Conservation (phyloP, 2,113 vertebrate species). For the Oplegnathus fasciatus region DNA sequence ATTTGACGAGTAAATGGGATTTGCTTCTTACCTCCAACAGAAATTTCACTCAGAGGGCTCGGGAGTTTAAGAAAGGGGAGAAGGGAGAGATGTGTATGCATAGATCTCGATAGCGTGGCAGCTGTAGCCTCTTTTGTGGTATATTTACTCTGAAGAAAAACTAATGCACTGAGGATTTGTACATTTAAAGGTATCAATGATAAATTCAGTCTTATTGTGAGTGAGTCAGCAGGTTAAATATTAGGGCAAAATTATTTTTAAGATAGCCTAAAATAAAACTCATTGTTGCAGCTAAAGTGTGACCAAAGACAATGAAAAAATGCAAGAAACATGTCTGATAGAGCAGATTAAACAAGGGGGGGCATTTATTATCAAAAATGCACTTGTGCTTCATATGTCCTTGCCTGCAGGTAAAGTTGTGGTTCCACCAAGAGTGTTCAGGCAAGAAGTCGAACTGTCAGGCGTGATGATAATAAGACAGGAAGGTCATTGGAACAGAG, state of each 20-base stretch:
- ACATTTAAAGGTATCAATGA: neutral
- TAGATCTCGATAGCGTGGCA: neutral
- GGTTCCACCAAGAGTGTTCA: conserved; percentile 3
- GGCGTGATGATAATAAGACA: conserved; percentile 27
- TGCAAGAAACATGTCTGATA: neutral
- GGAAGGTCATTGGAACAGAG: conserved; percentile 50
- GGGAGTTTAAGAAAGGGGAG: conserved; percentile 15
- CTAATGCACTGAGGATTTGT: neutral
- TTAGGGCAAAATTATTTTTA: neutral
- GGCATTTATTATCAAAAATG: neutral
- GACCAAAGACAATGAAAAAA: neutral
- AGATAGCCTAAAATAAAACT: neutral
- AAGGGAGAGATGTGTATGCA: neutral
- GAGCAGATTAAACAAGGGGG: neutral
- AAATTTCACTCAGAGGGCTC: conserved; percentile 45
- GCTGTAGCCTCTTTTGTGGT: conserved; percentile 16
- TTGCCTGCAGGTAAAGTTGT: neutral
- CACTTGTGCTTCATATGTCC: conserved; percentile 1
- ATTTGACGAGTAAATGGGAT: conserved; percentile 75
- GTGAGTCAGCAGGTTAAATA: conserved; percentile 8
- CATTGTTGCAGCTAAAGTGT: neutral
- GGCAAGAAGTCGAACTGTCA: conserved; percentile 27
- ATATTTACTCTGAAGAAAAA: conserved; percentile 5
- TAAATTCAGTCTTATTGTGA: neutral
- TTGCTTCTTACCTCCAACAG: conserved; percentile 54